Evolutionary conservation across 2,113 vertebrate species (phyloP), one percentile per base, ranked within the genome.

Genomic region (Taurulus bubalis): DNA sequence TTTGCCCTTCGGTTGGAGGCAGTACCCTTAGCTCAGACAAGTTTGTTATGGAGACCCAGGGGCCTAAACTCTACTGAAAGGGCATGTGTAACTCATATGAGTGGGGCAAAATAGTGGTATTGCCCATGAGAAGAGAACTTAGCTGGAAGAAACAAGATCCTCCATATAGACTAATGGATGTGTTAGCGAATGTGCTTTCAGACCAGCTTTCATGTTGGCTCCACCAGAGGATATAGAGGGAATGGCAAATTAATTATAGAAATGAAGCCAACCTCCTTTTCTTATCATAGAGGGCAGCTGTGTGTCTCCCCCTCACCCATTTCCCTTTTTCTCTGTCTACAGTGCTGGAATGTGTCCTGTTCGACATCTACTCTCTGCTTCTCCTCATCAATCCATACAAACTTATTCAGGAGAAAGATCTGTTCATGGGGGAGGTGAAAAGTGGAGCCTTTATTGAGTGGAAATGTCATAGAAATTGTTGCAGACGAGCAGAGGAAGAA

Each of bases 171-270:
- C 93, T 93, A 93, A 92, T 93, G 88, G 91, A 86, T 89, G 85
- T 79, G 90, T 92, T 92, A 92, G 91, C 80, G 84, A 91, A 85
- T 75, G 77, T 72, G 77, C 90, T 93, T 94, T 94, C 87, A 92
- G 91, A 93, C 88, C 87, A 89, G 91, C 94, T 93, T 94, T 95
- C 90, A 94, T 94, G 93, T 94, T 93, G 91, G 92, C 91, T 92
- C 87, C 79, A 94, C 94, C 90, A 90, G 90, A 89, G 94, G 93
- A 87, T 91, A 89, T 69, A 90, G 87, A 91, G 82, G 81, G 87
- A 90, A 92, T 85, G 90, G 83, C 91, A 94, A 93, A 93, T 94
- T 93, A 91, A 94, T 94, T 93, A 93, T 85, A 93, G 87, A 91
- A 93, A 91, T 93, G 83, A 90, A 93, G 85, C 90, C 91, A 78